Conservation (phyloP, 2,797 vertebrate species). For the Cichlasoma orientale region DNA sequence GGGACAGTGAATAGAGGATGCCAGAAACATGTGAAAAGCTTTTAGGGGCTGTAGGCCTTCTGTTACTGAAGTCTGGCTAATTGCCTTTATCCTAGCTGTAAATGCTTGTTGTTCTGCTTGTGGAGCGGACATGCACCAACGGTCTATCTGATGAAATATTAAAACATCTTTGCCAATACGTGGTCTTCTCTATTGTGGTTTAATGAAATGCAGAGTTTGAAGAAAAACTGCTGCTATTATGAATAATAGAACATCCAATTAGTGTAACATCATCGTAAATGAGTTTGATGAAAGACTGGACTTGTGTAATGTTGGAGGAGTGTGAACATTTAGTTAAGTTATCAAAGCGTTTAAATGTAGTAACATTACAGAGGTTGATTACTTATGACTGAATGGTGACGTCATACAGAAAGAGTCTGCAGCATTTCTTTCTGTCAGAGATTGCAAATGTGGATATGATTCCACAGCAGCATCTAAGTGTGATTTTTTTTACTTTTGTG, state of each 20-base stretch:
- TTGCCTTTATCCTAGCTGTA: conserved; percentile 59
- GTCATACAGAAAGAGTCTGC: not conserved
- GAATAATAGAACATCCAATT: conserved; percentile 77
- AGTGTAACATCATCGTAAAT: conserved; percentile 59
- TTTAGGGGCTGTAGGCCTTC: conserved; percentile 62
- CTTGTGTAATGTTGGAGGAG: conserved; percentile 35
- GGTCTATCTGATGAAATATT: conserved; percentile 70
- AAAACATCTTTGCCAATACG: conserved; percentile 61
- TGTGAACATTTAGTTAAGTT: conserved; percentile 47
- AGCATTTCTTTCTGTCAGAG: not conserved
- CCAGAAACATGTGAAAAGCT: conserved; percentile 73
- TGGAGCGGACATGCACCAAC: conserved; percentile 56
- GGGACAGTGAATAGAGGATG: conserved; percentile 55
- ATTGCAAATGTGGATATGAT: not conserved
- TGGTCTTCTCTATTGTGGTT: conserved; percentile 61
- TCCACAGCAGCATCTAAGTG: not conserved
- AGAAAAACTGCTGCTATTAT: conserved; percentile 65
- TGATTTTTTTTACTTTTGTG: not conserved
- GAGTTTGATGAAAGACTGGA: conserved; percentile 59
- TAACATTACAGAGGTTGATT: not conserved
- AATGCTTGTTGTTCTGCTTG: conserved; percentile 58
- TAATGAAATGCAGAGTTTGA: conserved; percentile 62
- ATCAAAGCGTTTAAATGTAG: conserved; percentile 28
- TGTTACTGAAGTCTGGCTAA: conserved; percentile 69
- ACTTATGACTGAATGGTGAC: not conserved